Evolutionary conservation across 1,140 invertebrate species (phyloP).

Genomic region (Aplysia californica): DNA sequence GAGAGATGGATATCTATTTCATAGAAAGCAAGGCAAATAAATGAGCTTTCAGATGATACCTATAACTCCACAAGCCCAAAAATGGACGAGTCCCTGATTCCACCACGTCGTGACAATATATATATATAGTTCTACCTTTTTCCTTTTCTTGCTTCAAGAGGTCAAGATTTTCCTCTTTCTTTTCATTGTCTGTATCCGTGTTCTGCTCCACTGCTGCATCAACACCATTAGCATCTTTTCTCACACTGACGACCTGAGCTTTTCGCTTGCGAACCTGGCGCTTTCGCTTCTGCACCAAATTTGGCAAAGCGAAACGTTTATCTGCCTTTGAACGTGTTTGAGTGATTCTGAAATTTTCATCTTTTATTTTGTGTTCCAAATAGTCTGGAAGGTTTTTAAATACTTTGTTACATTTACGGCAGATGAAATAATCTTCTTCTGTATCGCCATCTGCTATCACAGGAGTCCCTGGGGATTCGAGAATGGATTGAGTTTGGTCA

Average conservation of each 20-base stretch:
- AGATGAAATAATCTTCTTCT: slow-evolving; percentile 54
- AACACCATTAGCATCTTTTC: background rate
- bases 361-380: slow-evolving; percentile 53
- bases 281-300: slow-evolving; percentile 43
- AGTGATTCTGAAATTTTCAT: slow-evolving; percentile 53
- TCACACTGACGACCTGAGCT: background rate
- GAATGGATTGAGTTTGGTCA: background rate
- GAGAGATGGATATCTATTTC: no score
- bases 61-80: no score
- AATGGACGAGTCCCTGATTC: no score
- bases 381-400: slow-evolving; percentile 50
- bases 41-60: no score
- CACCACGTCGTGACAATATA: no score
- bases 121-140: background rate
- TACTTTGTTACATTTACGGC: slow-evolving; percentile 53
- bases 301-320: slow-evolving; percentile 41
- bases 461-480: no score
- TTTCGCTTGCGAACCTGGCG: background rate
- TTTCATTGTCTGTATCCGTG: background rate
- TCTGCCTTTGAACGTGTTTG: slow-evolving; percentile 41
- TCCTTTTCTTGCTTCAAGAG: background rate
- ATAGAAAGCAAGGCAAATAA: no score
- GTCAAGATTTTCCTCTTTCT: background rate
- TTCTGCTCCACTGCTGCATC: background rate
- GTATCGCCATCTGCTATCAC: slow-evolving; percentile 36